These are phyloP conservation scores for Wiebesia pumilae DNA, from an alignment of 1,140 invertebrate genomes.

Conservation along the genomic window DNA sequence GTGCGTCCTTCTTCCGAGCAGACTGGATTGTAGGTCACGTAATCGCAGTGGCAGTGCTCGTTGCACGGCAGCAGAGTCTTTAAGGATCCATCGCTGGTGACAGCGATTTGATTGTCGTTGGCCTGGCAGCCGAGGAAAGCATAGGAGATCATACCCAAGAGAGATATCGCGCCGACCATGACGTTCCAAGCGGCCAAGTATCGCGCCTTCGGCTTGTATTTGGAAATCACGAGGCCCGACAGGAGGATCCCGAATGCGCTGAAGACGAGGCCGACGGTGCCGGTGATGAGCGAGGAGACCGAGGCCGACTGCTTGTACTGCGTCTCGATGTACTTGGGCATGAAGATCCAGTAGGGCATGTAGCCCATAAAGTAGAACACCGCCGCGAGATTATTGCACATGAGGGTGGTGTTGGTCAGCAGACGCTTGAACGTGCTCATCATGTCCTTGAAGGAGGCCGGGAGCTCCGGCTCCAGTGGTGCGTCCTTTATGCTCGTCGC, in stretches of 20 bases:
- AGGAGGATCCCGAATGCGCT: conserved; percentile 83
- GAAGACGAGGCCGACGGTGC: conserved; percentile 82
- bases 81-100: conserved; percentile 72
- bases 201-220: conserved; percentile 81
- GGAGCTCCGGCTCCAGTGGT: conserved; percentile 63
- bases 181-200: conserved; percentile 85
- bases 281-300: conserved; percentile 81
- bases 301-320: conserved; percentile 85
- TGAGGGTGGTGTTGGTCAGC: conserved; percentile 79
- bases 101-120: conserved; percentile 75
- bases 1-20: conserved; percentile 78
- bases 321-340: conserved; percentile 86
- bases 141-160: conserved; percentile 80
- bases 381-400: conserved; percentile 81
- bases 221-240: conserved; percentile 82
- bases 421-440: conserved; percentile 79
- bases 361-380: conserved; percentile 84
- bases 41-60: conserved; percentile 79
- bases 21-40: conserved; percentile 82
- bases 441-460: conserved; percentile 78
- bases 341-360: conserved; percentile 85
- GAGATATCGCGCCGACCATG: conserved; percentile 79
- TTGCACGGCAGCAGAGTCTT: conserved; percentile 77
- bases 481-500: conserved; percentile 60
- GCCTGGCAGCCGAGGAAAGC: conserved; percentile 82